Percentiles rank a stretch among this genome's conserved stretches.
These are phyloP conservation scores for Muscina levida DNA, from an alignment of 2,888 invertebrate species.

Conservation along the genomic window DNA sequence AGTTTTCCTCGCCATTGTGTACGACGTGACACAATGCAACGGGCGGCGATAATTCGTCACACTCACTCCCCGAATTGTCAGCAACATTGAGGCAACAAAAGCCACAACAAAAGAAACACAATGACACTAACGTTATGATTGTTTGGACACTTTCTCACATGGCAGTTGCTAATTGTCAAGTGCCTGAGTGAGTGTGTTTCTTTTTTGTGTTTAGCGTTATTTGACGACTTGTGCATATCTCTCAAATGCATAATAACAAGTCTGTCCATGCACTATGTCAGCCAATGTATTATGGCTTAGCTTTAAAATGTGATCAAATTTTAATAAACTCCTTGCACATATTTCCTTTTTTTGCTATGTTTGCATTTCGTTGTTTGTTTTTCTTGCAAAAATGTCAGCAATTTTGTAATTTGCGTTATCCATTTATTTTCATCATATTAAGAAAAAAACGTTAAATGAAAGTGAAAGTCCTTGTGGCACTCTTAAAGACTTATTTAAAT, in stretches of 20 bases:
- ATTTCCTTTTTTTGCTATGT: no score
- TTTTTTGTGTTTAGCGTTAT: background rate
- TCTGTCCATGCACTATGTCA: background rate
- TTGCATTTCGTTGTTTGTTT: background rate
- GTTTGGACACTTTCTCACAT: background rate
- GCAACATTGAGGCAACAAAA: background rate
- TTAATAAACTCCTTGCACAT: constrained; percentile 1
- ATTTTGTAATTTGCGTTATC: constrained; percentile 12
- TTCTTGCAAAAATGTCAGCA: constrained; percentile 3
- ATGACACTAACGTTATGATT: constrained; percentile 12
- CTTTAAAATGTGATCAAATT: background rate
- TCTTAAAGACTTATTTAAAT: constrained; percentile 31
- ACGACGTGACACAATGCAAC: background rate
- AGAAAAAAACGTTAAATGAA: background rate
- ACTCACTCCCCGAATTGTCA: background rate
- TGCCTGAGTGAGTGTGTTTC: background rate
- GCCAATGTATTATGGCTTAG: background rate
- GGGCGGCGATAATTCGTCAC: constrained; percentile 12
- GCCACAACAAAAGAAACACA: background rate
- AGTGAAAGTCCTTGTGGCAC: constrained; percentile 33
- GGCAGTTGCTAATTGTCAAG: background rate
- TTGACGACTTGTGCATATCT: background rate
- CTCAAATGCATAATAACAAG: background rate
- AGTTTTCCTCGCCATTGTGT: constrained; percentile 18
- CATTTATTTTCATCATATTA: background rate